phyloP scores from a whole-genome alignment of 2,888 invertebrate genomes.

The Zeuzera pyrina region DNA sequence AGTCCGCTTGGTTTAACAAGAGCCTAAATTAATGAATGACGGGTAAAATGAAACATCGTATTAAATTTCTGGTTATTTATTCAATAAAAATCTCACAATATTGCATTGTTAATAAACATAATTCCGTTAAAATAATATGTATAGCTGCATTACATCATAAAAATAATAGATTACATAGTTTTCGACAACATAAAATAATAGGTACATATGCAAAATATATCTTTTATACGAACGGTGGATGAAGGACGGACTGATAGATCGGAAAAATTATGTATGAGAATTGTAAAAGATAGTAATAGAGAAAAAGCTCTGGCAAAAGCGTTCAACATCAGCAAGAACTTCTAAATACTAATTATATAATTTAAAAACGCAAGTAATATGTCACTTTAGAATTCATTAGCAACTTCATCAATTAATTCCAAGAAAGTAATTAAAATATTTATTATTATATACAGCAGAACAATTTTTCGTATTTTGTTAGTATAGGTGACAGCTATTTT shows the following conservation, averaged over 20 bases:
- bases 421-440: too few relatives aligned
- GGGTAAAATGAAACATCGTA: slow-evolving; percentile 7
- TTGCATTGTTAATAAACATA: slow-evolving; percentile 24
- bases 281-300: slow-evolving; percentile 1
- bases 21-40: not conserved
- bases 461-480: too few relatives aligned
- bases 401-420: too few relatives aligned
- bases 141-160: not conserved
- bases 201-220: not conserved
- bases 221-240: not conserved
- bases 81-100: slow-evolving; percentile 30
- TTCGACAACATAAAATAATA: not conserved
- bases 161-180: not conserved
- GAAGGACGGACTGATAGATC: not conserved
- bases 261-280: not conserved
- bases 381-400: too few relatives aligned
- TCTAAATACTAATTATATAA: too few relatives aligned
- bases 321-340: too few relatives aligned
- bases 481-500: too few relatives aligned
- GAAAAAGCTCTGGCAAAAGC: too few relatives aligned
- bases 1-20: too few relatives aligned
- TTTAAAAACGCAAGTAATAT: too few relatives aligned
- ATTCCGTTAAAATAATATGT: not conserved
- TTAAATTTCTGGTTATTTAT: slow-evolving; percentile 25
- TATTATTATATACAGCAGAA: too few relatives aligned